Conservation (phyloP, 2,797 vertebrate species). For the Lacerta agilis region DNA sequence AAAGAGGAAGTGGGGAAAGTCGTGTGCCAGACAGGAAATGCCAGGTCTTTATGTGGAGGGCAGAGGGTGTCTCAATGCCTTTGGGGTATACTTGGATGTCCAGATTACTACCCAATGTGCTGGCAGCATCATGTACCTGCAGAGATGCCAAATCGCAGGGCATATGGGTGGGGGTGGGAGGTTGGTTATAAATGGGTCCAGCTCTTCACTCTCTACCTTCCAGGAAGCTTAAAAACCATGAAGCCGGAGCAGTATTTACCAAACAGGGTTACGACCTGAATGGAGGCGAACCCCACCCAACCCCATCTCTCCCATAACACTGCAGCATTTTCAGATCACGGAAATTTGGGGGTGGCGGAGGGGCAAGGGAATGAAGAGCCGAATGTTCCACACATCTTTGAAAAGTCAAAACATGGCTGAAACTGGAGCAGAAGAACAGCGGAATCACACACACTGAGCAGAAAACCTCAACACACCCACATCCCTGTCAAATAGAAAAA, state of each 20-base stretch:
- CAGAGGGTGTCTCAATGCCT: neutral
- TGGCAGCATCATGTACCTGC: neutral
- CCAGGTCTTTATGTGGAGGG: neutral
- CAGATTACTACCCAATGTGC: neutral
- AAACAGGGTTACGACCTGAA: neutral
- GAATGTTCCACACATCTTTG: neutral
- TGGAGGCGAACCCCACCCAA: neutral
- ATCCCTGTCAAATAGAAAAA: neutral
- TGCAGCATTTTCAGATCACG: neutral
- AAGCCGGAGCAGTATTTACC: neutral
- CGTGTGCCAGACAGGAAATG: neutral
- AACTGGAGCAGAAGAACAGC: neutral
- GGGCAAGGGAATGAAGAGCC: neutral
- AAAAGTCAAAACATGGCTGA: neutral
- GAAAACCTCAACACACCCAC: neutral
- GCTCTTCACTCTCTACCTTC: no score
- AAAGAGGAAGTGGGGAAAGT: no score
- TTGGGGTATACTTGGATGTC: no score
- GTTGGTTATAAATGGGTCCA: neutral
- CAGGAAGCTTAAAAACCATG: neutral
- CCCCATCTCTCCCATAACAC: neutral
- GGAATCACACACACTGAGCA: neutral
- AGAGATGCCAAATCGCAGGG: neutral
- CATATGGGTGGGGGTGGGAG: no score
- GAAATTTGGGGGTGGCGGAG: neutral